Base-by-base conservation (phyloP, 2,888 invertebrate genomes). In the Bellardia pandia region DNA sequence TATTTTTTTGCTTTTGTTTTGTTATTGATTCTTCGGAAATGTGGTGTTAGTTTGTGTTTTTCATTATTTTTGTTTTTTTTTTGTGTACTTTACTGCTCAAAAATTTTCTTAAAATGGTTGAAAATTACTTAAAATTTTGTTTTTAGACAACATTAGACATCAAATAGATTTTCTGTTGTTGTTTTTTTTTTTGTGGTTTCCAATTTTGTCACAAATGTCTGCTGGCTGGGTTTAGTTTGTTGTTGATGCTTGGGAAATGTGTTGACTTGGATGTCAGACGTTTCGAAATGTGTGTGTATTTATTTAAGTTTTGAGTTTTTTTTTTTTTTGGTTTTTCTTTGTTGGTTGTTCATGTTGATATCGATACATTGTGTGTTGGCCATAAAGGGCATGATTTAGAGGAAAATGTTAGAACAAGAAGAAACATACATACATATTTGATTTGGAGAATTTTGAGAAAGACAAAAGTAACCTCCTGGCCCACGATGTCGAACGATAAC, bases 221-320 rank as follows among this genome's bases (percentile, higher is more conserved):
- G 51, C 68, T 81, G 60, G 16, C 0, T 58, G 40, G 30, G 16
- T 40, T 33, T 53, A 66, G 33, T 33, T 58, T 16, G 16, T 68
- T 23, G 48, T 48, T 69, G 72, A 74, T 48, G 40, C 9, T 82
- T 60, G 8, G 45, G 56, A 80, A 66, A 80, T 80, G 80, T 72
- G 80, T 80, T 72, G 72, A 82, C 82, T 23, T 82, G 51, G 68
- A 69, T 82, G 82, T 82, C 82, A 81, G 75, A 75, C 75, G 56
- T 51, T 75, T 75, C 58, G 48, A 66, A 68, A 58, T 74, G 69
- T 42, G 16, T 56, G 42, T 45, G 4, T 56, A 13, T 37, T 75
- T 51, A 45, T 62, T 75, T 62, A 56, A 23, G 7, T 11, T 58
- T 58, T 58, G 4, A 30, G 5, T 23, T 23, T 56, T 16, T 23